Percentiles rank a stretch among this genome's conserved stretches.
Evolutionary conservation across 2,888 invertebrate genomes (phyloP).

Genomic region (Archaeoteleia sp.): DNA sequence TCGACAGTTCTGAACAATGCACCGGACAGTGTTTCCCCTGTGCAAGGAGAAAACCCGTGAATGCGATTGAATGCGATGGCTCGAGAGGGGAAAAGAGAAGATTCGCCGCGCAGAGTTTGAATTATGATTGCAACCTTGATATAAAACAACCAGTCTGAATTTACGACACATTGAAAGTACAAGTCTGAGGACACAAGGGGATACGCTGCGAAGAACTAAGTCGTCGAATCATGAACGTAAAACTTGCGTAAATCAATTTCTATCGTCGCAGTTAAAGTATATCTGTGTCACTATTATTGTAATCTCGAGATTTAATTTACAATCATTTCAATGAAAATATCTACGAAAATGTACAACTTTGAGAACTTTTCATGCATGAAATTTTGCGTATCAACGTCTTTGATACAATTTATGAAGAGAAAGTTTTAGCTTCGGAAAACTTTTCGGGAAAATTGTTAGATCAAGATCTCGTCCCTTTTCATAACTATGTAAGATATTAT

Average conservation of each 20-base stretch:
- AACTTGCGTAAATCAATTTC: conserved; percentile 11
- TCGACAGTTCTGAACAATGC: conserved; percentile 42
- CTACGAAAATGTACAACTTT: too few relatives aligned
- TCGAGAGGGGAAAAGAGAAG: conserved; percentile 15
- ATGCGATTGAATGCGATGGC: conserved; percentile 3
- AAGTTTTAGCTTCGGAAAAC: too few relatives aligned
- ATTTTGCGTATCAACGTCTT: too few relatives aligned
- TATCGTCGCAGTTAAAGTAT: not conserved
- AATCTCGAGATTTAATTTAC: too few relatives aligned
- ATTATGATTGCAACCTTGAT: conserved; percentile 61
- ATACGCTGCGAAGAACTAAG: conserved; percentile 25
- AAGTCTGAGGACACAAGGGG: conserved; percentile 55
- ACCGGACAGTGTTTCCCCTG: conserved; percentile 30
- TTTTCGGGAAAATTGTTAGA: too few relatives aligned
- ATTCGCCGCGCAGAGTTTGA: conserved; percentile 51
- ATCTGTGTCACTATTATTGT: too few relatives aligned
- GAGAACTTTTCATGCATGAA: too few relatives aligned
- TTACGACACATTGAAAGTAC: conserved; percentile 61
- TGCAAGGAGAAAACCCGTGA: conserved; percentile 15
- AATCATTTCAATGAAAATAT: too few relatives aligned
- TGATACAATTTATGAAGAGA: too few relatives aligned
- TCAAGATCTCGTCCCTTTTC: too few relatives aligned
- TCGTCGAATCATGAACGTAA: conserved; percentile 16
- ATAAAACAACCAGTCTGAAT: conserved; percentile 60
- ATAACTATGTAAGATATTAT: too few relatives aligned